Evolutionary conservation across 2,888 invertebrate species (phyloP).

Genomic region (Dioctria rufipes): DNA sequence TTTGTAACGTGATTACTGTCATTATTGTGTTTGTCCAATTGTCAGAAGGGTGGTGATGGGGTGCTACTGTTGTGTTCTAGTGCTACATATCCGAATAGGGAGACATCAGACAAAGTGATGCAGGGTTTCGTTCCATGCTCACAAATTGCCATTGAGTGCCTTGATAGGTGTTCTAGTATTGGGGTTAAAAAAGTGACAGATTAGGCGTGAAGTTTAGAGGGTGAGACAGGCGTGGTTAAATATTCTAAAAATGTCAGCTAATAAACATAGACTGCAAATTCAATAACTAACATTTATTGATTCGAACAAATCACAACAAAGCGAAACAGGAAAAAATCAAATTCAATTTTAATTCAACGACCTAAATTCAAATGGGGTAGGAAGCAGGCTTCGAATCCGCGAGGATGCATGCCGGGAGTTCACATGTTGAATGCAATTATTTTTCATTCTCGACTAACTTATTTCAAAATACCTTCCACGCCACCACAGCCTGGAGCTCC

Average conservation of each 20-base stretch:
- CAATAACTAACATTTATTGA: conserved; percentile 38
- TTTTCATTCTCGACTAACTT: conserved; percentile 47
- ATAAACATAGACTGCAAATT: not conserved
- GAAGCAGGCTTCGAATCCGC: too few relatives aligned
- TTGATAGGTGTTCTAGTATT: conserved; percentile 20
- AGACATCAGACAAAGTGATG: too few relatives aligned
- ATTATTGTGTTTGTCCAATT: conserved; percentile 28
- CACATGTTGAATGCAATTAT: conserved; percentile 55
- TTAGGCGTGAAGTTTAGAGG: too few relatives aligned
- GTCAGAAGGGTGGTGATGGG: not conserved
- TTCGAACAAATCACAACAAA: not conserved
- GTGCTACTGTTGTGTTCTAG: too few relatives aligned
- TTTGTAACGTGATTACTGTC: conserved; percentile 46
- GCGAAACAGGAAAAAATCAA: not conserved
- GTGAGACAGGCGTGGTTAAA: not conserved
- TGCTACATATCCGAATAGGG: too few relatives aligned
- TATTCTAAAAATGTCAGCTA: not conserved
- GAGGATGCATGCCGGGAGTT: not conserved
- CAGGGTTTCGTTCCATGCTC: not conserved
- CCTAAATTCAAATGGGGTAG: conserved; percentile 11
- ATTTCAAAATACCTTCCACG: not conserved
- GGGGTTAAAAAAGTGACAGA: too few relatives aligned
- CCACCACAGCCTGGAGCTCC: not conserved
- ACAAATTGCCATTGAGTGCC: conserved; percentile 25
- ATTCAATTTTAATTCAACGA: conserved; percentile 22